These are phyloP conservation scores for Lycorma delicatula DNA, from an alignment of 1,140 invertebrate species.

Conservation along the genomic window DNA sequence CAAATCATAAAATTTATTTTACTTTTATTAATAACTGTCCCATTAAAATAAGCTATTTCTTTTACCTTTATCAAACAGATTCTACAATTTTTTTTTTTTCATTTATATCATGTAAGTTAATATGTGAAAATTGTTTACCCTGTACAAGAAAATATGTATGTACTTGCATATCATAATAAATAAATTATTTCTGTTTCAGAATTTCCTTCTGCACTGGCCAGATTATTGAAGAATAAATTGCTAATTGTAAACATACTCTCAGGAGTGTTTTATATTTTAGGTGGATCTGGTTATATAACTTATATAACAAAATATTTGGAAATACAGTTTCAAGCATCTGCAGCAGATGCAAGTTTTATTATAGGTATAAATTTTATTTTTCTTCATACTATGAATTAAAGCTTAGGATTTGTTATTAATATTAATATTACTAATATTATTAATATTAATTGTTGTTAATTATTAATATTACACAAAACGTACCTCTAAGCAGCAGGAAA, in stretches of 20 bases:
- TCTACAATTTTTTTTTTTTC: not conserved
- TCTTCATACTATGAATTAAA: not conserved
- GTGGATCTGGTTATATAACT: slow-evolving; percentile 56
- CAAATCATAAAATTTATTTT: too few relatives aligned
- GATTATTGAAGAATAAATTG: slow-evolving; percentile 50
- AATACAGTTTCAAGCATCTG: slow-evolving; percentile 53
- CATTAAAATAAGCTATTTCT: too few relatives aligned
- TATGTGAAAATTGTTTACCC: too few relatives aligned
- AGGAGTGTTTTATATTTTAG: slow-evolving; percentile 52
- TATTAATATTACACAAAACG: too few relatives aligned
- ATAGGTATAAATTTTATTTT: slow-evolving; percentile 48
- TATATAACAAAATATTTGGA: slow-evolving; percentile 64
- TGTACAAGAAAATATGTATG: not conserved
- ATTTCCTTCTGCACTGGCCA: slow-evolving; percentile 46
- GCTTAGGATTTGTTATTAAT: too few relatives aligned
- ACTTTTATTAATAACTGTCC: too few relatives aligned
- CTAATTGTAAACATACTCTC: slow-evolving; percentile 48
- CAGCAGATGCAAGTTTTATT: slow-evolving; percentile 51
- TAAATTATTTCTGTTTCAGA: slow-evolving; percentile 34
- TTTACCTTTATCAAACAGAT: too few relatives aligned
- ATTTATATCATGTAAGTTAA: not conserved
- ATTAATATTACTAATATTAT: too few relatives aligned
- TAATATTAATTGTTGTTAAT: too few relatives aligned
- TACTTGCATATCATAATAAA: not conserved
- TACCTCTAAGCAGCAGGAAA: too few relatives aligned